Evolutionary conservation across 1,140 invertebrate genomes (phyloP).

Genomic region (Atta cephalotes): DNA sequence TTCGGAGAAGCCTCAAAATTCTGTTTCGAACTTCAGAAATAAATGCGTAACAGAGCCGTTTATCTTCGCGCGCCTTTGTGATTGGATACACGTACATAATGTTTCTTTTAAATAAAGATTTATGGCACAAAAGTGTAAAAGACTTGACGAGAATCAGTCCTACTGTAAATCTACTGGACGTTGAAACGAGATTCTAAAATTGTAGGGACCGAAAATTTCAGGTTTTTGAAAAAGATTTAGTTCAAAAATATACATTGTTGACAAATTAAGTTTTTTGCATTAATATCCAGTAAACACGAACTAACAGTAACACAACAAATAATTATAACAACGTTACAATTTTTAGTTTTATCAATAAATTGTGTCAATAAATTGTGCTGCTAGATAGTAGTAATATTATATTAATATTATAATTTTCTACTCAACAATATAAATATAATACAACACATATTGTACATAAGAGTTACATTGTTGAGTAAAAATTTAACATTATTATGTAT

Average conservation of each 20-base stretch:
- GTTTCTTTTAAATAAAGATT: slow-evolving; percentile 23
- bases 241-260: background rate
- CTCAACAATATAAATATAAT: too few relatives aligned
- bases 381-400: too few relatives aligned
- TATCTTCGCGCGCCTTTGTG: slow-evolving; percentile 17
- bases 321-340: too few relatives aligned
- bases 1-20: slow-evolving; percentile 79
- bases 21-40: background rate
- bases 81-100: background rate
- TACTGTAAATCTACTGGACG: background rate
- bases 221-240: background rate
- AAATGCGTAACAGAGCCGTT: background rate
- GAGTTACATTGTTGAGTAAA: too few relatives aligned
- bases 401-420: too few relatives aligned
- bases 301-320: too few relatives aligned
- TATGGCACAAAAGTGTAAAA: background rate
- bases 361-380: too few relatives aligned
- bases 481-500: too few relatives aligned
- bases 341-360: too few relatives aligned
- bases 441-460: too few relatives aligned
- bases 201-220: background rate
- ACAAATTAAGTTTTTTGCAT: background rate
- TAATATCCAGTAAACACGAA: background rate
- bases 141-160: background rate
- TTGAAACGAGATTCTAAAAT: background rate